Base-by-base conservation (phyloP, 1,140 invertebrate species). In the Trialeurodes vaporariorum region DNA sequence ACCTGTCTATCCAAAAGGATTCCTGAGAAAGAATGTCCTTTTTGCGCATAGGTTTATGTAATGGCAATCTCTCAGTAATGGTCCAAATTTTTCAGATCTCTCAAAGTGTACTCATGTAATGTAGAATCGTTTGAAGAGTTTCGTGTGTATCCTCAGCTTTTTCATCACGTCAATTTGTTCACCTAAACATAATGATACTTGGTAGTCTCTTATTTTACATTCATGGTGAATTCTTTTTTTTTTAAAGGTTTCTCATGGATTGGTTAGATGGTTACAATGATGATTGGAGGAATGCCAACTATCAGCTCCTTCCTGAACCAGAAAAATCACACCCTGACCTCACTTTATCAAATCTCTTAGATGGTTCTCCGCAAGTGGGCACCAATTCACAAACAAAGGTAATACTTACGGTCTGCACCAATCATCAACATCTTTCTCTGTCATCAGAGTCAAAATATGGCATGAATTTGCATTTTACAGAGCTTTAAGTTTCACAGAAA, bases 231-330 rank as follows among this genome's bases (percentile, higher is more conserved):
- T n/a, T n/a, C n/a, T 49, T 25, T 67, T 21, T 49, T 22, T 65
- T 65, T 66, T 63, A 13, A 22, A 75, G 73, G 59, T 74, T 73
- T 69, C 66, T 76, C 9, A 75, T 76, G 73, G 70, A 76, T 63
- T 65, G 73, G 27, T 66, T 76, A 11, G 75, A 76, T 63, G 68
- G 27, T 22, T 69, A 75, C 66, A 68, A 69, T 60, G 75, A 76
- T 67, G 70, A 72, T 23, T 76, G 73, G 73, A 69, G 75, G 60
- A 73, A 71, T 60, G 69, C 69, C 23, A 61, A 67, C 26, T 64
- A 67, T 17, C 27, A 27, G 23, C 26, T 71, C 13, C 66, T 67
- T 64, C 26, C 70, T 24, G 69, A 64, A 60, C 49, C 27, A 27
- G 66, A 68, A 17, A 25, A 65, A 21, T 61, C 64, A 24, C 26